Conservation (phyloP, 2,888 invertebrate genomes). For the Oxyteleia sp. region DNA sequence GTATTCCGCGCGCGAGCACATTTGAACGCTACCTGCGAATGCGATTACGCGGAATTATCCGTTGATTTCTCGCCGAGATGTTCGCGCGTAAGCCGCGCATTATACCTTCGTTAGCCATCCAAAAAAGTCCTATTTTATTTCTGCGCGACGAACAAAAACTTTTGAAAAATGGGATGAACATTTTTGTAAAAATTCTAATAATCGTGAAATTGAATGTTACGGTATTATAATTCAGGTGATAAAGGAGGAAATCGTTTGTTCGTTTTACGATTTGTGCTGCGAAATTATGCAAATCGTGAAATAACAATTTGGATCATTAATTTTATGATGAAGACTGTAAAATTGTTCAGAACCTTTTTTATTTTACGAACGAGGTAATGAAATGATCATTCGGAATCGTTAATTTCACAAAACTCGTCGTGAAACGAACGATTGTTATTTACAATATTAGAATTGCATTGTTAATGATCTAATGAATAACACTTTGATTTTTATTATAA, state of each 20-base stretch:
- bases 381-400: not conserved
- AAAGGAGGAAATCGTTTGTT: no score
- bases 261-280: no score
- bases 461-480: no score
- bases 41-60: conserved; percentile 72
- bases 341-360: no score
- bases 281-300: no score
- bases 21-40: conserved; percentile 55
- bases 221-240: no score
- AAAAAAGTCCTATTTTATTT: conserved; percentile 48
- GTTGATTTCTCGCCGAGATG: conserved; percentile 71
- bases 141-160: conserved; percentile 9
- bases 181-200: no score
- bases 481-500: no score
- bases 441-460: no score
- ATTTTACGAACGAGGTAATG: no score
- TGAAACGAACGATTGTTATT: no score
- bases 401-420: not conserved
- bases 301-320: not conserved
- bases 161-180: conserved; percentile 15
- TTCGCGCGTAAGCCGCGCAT: conserved; percentile 63
- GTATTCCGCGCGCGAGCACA: conserved; percentile 52
- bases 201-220: no score
- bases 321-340: not conserved
- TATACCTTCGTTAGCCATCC: conserved; percentile 59